Base-by-base conservation (phyloP, 1,140 invertebrate species). In the Lucilia sericata region DNA sequence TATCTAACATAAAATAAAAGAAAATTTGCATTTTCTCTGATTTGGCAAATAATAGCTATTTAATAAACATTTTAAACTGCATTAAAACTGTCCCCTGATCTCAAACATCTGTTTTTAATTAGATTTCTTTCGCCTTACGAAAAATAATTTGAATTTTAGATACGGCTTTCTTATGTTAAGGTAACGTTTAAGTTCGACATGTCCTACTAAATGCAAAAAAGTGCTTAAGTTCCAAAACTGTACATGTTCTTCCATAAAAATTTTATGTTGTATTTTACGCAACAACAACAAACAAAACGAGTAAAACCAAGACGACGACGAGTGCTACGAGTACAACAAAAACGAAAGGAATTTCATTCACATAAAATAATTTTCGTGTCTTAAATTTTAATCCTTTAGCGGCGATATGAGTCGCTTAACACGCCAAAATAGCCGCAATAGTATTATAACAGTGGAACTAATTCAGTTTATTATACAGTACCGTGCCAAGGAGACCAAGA, bases 401-500 rank as follows among this genome's bases (percentile, higher is more conserved):
- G 14, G 82, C 21, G 74, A 85, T 84, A 90, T 90, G 89, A 90
- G 89, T 88, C 89, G 89, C 86, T 86, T 88, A 83, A 5, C 65
- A 70, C 86, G 89, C 85, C 89, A 90, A 86, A 89, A 86, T 85
- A 88, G 89, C 84, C 88, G 88, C 78, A 88, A 91, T 86, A 91
- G 89, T 87, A 86, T 91, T 83, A 91, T 91, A 83, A 91, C 89
- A 84, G 89, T 91, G 42, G 89, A 91, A 83, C 86, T 91, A 49
- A 91, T 91, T 86, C 89, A 91, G 86, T 91, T 91, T 86, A 91
- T 91, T 87, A 91, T 91, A 88, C 89, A 91, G 86, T 91, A 90
- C 87, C 88, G 89, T 76, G 89, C 89, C 85, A 85, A 89, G 89
- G 89, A 90, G 87, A 87, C 87, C 55, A 90, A 89, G 88, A 90